These are phyloP conservation scores for Leptopilina boulardi DNA, from an alignment of 1,140 invertebrate species.

Conservation along the genomic window DNA sequence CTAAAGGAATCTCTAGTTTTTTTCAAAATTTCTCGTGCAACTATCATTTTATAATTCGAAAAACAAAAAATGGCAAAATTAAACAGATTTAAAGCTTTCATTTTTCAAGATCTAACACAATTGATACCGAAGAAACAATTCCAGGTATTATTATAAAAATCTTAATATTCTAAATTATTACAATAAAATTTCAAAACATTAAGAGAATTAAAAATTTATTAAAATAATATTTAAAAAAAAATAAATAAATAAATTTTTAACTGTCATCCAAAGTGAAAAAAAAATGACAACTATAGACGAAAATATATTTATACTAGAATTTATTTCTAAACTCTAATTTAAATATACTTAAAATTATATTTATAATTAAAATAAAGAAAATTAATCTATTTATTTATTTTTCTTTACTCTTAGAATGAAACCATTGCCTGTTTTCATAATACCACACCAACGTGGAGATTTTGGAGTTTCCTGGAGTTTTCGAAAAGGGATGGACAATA, in stretches of 20 bases:
- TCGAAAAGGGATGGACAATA: slow-evolving; percentile 17
- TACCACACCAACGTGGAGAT: background rate
- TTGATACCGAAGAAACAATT: slow-evolving; percentile 41
- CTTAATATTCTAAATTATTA: no score
- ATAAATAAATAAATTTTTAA: no score
- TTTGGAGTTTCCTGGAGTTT: slow-evolving; percentile 48
- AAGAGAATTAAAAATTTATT: no score
- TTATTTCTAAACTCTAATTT: no score
- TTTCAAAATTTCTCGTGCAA: background rate
- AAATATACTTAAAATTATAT: no score
- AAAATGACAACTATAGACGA: no score
- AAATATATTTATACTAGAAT: no score
- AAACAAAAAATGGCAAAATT: slow-evolving; percentile 43
- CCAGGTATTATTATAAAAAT: slow-evolving; percentile 46
- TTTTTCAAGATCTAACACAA: slow-evolving; percentile 51
- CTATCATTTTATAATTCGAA: background rate
- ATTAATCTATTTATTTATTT: background rate
- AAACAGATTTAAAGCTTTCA: slow-evolving; percentile 47
- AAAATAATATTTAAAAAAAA: no score
- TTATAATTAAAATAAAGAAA: background rate
- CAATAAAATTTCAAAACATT: no score
- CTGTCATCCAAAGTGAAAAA: no score
- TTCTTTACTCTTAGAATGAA: background rate
- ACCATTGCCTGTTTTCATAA: slow-evolving; percentile 1
- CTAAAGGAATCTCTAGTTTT: background rate